Evolutionary conservation across 2,888 invertebrate species (phyloP), one percentile per base, ranked within the genome.

Genomic region (Pharmacophagus antenor): DNA sequence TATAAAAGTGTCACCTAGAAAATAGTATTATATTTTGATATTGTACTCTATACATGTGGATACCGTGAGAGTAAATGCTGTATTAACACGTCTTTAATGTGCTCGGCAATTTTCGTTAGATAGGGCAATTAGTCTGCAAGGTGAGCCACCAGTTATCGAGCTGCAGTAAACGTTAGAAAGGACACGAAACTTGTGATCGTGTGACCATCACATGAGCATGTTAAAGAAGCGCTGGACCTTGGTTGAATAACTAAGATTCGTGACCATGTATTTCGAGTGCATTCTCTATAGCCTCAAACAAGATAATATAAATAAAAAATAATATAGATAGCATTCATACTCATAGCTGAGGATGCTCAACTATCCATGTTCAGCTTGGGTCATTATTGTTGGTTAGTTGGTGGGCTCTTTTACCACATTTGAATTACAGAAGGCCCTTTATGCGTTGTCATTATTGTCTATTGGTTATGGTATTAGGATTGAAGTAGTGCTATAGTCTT

Each of bases 81-180:
- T 64, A 60, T 66, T 63, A 59, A 46, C 61, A 64, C 61, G 62
- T 56, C 60, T 63, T 65, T 64, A 64, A 64, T 62, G 66, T 69
- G 68, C 70, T 66, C 71, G 70, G 71, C 70, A 69, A 65, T 69
- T 67, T 68, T 63, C 69, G 70, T 69, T 66, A 69, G 70, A 68
- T 68, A 70, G 69, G 71, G 68, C 75, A 71, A 77, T 79, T 75
- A 79, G 65, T 59, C 63, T 62, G 65, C 79, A 78, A 80, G 79
- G 77, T 71, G 68, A 79, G 69, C 79, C 64, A 71, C 75, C 68
- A 68, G 64, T 73, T 72, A 69, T 70, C 65, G 63, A 59, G 61
- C 58, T 64, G 63, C 65, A 65, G 63, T 64, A 62, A 63, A 62
- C 56, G 62, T 49, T 56, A 61, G 54, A 57, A 65, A 65, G 63